Conservation (phyloP, 2,113 vertebrate genomes). For the Progne subis region DNA sequence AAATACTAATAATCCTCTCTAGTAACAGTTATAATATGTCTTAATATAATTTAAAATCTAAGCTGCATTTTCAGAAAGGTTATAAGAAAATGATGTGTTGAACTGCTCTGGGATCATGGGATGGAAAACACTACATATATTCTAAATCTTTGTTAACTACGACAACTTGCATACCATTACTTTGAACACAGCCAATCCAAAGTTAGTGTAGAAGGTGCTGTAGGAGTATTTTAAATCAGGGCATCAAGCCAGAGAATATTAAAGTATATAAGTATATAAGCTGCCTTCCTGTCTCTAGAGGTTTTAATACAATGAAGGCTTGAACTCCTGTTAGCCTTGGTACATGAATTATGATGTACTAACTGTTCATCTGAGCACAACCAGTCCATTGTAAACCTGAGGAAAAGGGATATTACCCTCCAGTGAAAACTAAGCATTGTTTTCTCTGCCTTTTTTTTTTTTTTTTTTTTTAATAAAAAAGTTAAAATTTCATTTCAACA, state of each 20-base stretch:
- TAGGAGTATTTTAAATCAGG: background rate
- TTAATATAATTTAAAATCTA: background rate
- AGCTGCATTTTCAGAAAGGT: background rate
- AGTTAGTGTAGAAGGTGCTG: background rate
- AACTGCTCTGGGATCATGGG: background rate
- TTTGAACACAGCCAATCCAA: background rate
- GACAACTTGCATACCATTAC: background rate
- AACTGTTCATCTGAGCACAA: constrained; percentile 5
- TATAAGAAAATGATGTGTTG: background rate
- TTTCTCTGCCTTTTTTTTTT: background rate
- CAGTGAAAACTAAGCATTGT: background rate
- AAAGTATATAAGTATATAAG: background rate
- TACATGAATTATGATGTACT: background rate
- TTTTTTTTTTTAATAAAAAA: background rate
- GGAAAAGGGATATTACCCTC: background rate
- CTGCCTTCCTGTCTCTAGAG: constrained; percentile 1
- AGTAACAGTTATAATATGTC: background rate
- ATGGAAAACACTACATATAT: background rate
- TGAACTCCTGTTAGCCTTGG: constrained; percentile 49
- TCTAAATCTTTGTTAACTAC: background rate
- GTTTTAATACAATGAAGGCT: background rate
- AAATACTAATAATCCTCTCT: background rate
- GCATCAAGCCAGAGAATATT: constrained; percentile 26
- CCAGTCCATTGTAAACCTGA: background rate
- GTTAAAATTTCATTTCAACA: background rate